Percentiles rank a stretch among this genome's conserved stretches.
phyloP scores from a whole-genome alignment of 2,797 vertebrate genomes.

The Petrocephalus sullivani region DNA sequence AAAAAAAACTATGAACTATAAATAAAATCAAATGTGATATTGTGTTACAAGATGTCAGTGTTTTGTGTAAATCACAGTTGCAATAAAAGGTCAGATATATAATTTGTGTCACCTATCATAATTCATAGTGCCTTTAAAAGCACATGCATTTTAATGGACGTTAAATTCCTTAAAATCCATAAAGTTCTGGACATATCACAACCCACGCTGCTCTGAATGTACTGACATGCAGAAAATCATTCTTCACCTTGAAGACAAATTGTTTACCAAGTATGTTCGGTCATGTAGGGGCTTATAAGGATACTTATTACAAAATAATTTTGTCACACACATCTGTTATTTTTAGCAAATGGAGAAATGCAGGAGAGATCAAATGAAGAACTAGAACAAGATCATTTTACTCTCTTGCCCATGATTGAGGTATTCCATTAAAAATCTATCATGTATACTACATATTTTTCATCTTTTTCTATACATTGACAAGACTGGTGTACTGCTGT shows the following conservation, averaged over 20 bases:
- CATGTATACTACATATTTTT: not conserved
- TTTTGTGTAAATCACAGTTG: constrained; percentile 43
- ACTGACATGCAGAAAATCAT: not conserved
- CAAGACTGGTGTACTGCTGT: not conserved
- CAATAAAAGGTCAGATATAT: constrained; percentile 38
- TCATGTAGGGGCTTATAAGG: not conserved
- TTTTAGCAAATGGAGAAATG: not conserved
- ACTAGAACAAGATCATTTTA: not conserved
- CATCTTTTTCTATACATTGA: not conserved
- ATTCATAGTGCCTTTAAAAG: not conserved
- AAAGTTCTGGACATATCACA: not conserved
- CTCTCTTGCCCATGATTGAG: not conserved
- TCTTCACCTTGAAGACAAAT: not conserved
- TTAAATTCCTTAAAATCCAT: not conserved
- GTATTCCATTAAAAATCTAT: not conserved
- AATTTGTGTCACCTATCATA: not conserved
- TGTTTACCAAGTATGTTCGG: not conserved
- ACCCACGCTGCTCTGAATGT: not conserved
- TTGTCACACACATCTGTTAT: not conserved
- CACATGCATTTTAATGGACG: not conserved
- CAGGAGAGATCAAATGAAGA: not conserved
- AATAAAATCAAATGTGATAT: constrained; percentile 5
- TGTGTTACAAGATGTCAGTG: constrained; percentile 18
- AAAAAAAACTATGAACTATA: constrained; percentile 21
- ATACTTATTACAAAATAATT: not conserved